Evolutionary conservation across 2,888 invertebrate species (phyloP).

Genomic region (Aporophyla nigra): DNA sequence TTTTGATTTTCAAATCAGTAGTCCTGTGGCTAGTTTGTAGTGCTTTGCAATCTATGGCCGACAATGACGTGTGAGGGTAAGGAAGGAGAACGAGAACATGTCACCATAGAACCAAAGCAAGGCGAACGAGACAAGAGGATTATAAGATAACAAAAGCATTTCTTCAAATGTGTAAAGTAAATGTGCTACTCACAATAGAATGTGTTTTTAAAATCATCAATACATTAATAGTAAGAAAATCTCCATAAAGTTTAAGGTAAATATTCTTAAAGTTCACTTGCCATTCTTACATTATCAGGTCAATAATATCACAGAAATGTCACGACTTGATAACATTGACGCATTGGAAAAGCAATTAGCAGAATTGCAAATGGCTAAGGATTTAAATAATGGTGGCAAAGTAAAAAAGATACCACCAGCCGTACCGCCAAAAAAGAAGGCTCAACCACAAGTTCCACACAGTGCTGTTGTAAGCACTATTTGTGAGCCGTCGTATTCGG

Average conservation of each 20-base stretch:
- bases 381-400: slow-evolving; percentile 77
- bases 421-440: slow-evolving; percentile 95
- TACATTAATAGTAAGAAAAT: not conserved
- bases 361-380: slow-evolving; percentile 92
- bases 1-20: slow-evolving; percentile 19
- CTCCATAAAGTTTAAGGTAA: slow-evolving; percentile 54
- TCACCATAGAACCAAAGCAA: slow-evolving; percentile 49
- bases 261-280: slow-evolving; percentile 48
- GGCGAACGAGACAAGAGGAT: slow-evolving; percentile 45
- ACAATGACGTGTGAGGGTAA: slow-evolving; percentile 55
- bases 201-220: slow-evolving; percentile 17
- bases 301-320: slow-evolving; percentile 76
- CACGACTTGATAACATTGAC: slow-evolving; percentile 90
- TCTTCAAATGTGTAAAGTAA: slow-evolving; percentile 34
- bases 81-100: slow-evolving; percentile 23
- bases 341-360: slow-evolving; percentile 94
- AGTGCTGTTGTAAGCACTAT: slow-evolving; percentile 93
- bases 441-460: slow-evolving; percentile 93
- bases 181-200: slow-evolving; percentile 19
- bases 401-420: slow-evolving; percentile 93
- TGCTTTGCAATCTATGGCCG: slow-evolving; percentile 29
- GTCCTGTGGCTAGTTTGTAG: not conserved
- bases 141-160: slow-evolving; percentile 46
- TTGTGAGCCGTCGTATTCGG: slow-evolving; percentile 94
- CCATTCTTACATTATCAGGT: slow-evolving; percentile 61